Conservation (phyloP, 1,140 invertebrate genomes). For the Aphis craccivora region DNA sequence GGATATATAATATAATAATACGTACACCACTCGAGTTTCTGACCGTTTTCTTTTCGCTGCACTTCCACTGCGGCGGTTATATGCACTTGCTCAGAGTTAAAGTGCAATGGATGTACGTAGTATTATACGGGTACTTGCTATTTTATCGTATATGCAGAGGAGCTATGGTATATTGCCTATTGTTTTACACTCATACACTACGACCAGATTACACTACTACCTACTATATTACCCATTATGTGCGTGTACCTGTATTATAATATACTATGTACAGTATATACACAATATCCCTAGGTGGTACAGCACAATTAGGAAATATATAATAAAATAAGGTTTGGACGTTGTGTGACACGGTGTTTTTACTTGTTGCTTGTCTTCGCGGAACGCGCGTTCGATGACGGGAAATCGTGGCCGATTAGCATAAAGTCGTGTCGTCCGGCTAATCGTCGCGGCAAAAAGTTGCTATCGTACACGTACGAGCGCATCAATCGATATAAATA, state of each 20-base stretch:
- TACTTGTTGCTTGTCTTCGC: background rate
- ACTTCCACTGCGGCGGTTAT: background rate
- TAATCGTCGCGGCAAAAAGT: slow-evolving; percentile 32
- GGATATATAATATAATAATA: too few relatives aligned
- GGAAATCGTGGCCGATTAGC: slow-evolving; percentile 8
- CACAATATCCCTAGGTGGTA: background rate
- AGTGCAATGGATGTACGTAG: background rate
- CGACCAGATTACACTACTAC: background rate
- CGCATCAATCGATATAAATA: slow-evolving; percentile 32
- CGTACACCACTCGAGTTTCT: background rate
- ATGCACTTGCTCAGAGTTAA: too few relatives aligned
- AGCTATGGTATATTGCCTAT: background rate
- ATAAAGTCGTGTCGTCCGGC: slow-evolving; percentile 37
- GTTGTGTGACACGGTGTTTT: background rate
- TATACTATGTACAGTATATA: background rate
- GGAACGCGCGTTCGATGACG: too few relatives aligned
- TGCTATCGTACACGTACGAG: background rate
- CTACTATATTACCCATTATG: background rate
- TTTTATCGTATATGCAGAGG: background rate
- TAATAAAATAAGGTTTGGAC: background rate
- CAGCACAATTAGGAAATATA: slow-evolving; percentile 5
- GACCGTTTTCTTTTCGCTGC: background rate
- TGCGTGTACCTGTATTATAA: background rate
- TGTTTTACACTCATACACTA: background rate
- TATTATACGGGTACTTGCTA: background rate